Evolutionary conservation across 2,797 vertebrate genomes (phyloP), one percentile per base, ranked within the genome.

Genomic region (Alectoris magna): DNA sequence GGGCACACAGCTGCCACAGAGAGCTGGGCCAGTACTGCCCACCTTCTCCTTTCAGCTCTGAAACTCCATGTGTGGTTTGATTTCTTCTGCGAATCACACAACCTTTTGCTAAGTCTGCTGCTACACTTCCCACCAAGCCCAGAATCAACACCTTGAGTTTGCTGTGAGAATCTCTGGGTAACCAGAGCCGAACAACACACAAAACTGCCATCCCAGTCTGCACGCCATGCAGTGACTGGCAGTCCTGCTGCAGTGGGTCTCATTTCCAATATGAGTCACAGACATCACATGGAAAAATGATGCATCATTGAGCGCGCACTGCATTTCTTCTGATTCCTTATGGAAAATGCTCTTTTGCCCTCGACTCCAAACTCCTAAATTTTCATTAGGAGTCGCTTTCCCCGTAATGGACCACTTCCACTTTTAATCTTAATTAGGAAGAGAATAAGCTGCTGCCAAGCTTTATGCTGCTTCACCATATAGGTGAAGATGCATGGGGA

Each of bases 271-370:
- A 26, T 23, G 5, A 83, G 10, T 55, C 5, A 4, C 6, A 11
- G 51, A 3, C 7, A 16, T 1, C 29, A 6, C 62, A 2, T 2
- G 0, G 1, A 2, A 15, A 81, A 9, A 18, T 0, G 0, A 1
- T 0, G 13, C 7, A 21, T 43, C 10, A 4, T 5, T 6, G 29
- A 26, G 51, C 46, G 19, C 0, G 9, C 4, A 0, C 56, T 12
- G 39, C 43, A 17, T 14, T 3, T 11, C 29, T 66, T 7, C 73
- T 9, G 23, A 9, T 3, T 17, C 41, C 11, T 13, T 8, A 9
- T 58, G 41, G 39, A 64, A 49, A 67, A 15, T 0, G 3, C 0
- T 9, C 5, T 29, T 62, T 46, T 39, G 10, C 23, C 4, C 88
- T n/a, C 29, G 19, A 34, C 38, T 27, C 7, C 26, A 63, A 66